Conservation (phyloP, 2,888 invertebrate species). For the Nemurella pictetii region DNA sequence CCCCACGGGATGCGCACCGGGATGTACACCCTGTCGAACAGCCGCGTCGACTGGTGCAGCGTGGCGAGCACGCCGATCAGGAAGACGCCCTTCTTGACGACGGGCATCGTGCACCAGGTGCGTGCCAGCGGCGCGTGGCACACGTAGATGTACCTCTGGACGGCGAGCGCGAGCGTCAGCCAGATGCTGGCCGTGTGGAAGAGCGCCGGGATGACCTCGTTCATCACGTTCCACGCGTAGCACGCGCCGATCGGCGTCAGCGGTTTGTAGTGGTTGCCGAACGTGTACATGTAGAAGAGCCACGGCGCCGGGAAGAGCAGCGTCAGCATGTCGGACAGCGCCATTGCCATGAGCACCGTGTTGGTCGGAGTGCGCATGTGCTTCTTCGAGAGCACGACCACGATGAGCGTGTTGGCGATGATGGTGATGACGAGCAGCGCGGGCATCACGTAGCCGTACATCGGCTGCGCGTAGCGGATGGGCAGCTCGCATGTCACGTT, state of each 20-base stretch:
- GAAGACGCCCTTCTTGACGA: slow-evolving; percentile 76
- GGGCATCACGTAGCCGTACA: slow-evolving; percentile 81
- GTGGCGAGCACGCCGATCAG: slow-evolving; percentile 79
- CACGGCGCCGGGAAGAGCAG: slow-evolving; percentile 88
- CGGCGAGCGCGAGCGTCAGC: slow-evolving; percentile 87
- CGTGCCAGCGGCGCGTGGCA: slow-evolving; percentile 89
- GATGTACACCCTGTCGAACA: slow-evolving; percentile 70
- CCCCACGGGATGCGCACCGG: slow-evolving; percentile 71
- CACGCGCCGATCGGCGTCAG: slow-evolving; percentile 75
- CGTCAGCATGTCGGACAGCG: slow-evolving; percentile 91
- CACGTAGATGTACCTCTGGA: slow-evolving; percentile 93
- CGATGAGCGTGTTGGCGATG: slow-evolving; percentile 88
- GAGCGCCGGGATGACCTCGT: slow-evolving; percentile 66
- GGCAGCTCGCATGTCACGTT: slow-evolving; percentile 71
- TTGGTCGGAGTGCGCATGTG: slow-evolving; percentile 94
- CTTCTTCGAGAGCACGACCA: slow-evolving; percentile 83
- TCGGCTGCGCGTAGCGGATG: slow-evolving; percentile 66
- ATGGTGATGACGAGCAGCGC: slow-evolving; percentile 83
- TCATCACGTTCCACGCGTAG: slow-evolving; percentile 78
- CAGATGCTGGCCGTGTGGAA: slow-evolving; percentile 95
- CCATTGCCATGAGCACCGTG: slow-evolving; percentile 93
- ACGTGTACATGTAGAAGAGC: slow-evolving; percentile 89
- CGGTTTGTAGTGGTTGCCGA: slow-evolving; percentile 83
- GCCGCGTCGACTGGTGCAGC: slow-evolving; percentile 79
- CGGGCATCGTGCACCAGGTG: slow-evolving; percentile 70